Conservation (phyloP, 2,797 vertebrate species). For the Oryzias dopingdopingensis region DNA sequence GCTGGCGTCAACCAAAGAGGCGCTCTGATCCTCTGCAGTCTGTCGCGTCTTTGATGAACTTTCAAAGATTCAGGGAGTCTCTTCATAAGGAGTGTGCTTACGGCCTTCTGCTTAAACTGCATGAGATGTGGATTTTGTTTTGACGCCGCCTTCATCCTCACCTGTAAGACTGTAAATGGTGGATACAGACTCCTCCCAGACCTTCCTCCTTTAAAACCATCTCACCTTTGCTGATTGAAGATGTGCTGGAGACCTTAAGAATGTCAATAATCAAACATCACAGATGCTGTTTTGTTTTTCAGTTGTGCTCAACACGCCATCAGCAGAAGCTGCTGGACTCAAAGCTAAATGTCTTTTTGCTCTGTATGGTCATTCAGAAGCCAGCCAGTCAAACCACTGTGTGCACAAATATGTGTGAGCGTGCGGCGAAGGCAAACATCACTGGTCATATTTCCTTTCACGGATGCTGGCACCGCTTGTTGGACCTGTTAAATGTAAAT, state of each 20-base stretch:
- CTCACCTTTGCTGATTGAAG: too few relatives aligned
- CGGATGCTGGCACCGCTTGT: slow-evolving; percentile 12
- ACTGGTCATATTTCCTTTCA: neutral
- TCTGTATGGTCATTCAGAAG: slow-evolving; percentile 32
- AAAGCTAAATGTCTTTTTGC: slow-evolving; percentile 23
- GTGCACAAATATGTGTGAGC: slow-evolving; percentile 14
- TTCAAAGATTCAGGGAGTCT: slow-evolving; percentile 18
- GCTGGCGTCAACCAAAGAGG: too few relatives aligned
- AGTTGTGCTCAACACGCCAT: slow-evolving; percentile 2
- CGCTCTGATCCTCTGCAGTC: slow-evolving; percentile 24
- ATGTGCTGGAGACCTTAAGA: too few relatives aligned
- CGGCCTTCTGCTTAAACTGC: slow-evolving; percentile 22
- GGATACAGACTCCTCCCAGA: too few relatives aligned
- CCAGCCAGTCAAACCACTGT: slow-evolving; percentile 44
- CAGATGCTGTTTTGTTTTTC: too few relatives aligned
- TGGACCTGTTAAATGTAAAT: slow-evolving; percentile 72
- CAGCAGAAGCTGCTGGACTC: slow-evolving; percentile 23
- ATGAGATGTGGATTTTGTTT: neutral
- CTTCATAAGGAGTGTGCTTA: slow-evolving; percentile 18
- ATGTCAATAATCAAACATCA: too few relatives aligned
- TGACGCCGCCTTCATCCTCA: too few relatives aligned
- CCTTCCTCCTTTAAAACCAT: too few relatives aligned
- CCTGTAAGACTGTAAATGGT: too few relatives aligned
- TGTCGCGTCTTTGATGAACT: slow-evolving; percentile 23
- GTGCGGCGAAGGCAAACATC: slow-evolving; percentile 13